Percentiles rank a stretch among this genome's conserved stretches.
phyloP scores from a whole-genome alignment of 2,113 vertebrate species.

The Ranitomeya imitator region DNA sequence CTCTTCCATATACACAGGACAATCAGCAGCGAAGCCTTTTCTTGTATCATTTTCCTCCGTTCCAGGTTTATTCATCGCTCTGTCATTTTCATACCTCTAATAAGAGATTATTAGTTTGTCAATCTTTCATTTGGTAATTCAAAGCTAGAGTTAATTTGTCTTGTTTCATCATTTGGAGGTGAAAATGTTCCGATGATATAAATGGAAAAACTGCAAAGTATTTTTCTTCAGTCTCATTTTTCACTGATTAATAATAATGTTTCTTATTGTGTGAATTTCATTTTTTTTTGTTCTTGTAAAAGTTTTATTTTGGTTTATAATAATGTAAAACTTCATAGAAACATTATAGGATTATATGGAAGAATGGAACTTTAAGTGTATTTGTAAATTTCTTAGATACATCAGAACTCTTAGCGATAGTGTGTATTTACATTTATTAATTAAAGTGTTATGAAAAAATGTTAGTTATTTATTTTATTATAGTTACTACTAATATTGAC shows the following conservation, averaged over 20 bases:
- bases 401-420: too few species aligned
- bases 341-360: background rate
- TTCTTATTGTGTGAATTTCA: background rate
- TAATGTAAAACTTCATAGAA: background rate
- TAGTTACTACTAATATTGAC: too few species aligned
- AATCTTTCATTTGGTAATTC: constrained; percentile 46
- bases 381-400: too few species aligned
- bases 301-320: background rate
- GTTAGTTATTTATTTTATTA: too few species aligned
- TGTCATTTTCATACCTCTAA: constrained; percentile 42
- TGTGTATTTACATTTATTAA: too few species aligned
- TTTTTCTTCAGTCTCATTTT: background rate
- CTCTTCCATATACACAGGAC: constrained; percentile 37
- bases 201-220: background rate
- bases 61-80: constrained; percentile 19
- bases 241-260: background rate
- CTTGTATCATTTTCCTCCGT: constrained; percentile 27
- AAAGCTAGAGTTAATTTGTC: constrained; percentile 21
- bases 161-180: constrained; percentile 8
- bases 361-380: too few species aligned
- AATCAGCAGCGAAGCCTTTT: constrained; percentile 23
- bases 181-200: background rate
- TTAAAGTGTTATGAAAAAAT: too few species aligned
- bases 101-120: constrained; percentile 50
- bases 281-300: background rate